Evolutionary conservation across 2,113 vertebrate genomes (phyloP).

Genomic region (Gymnarchus niloticus): DNA sequence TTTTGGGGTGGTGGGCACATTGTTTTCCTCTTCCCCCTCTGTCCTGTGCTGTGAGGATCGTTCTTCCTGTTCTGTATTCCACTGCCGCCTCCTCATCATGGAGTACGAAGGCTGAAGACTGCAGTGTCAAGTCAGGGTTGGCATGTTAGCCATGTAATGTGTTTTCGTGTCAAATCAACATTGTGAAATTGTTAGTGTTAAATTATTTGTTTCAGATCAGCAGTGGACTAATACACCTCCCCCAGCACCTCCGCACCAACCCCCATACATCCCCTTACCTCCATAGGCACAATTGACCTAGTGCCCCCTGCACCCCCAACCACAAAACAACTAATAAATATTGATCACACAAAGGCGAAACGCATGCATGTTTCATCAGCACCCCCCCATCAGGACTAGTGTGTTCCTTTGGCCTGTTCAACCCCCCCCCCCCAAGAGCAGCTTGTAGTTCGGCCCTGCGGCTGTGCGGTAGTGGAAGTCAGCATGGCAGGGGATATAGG

Average conservation of each 20-base stretch:
- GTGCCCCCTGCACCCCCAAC: neutral
- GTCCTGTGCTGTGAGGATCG: neutral
- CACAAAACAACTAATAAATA: neutral
- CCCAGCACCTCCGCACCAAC: no score
- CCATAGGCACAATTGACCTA: neutral
- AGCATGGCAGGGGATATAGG: no score
- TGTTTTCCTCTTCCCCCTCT: neutral
- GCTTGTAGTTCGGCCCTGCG: neutral
- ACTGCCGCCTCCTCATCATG: neutral
- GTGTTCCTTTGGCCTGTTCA: neutral
- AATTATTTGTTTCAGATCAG: neutral
- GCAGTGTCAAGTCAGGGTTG: neutral
- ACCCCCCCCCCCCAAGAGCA: neutral
- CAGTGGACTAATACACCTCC: neutral
- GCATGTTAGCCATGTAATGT: no score
- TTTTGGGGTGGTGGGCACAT: no score
- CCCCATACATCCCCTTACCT: neutral
- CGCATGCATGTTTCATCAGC: neutral
- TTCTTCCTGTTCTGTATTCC: no score
- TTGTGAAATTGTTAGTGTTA: neutral
- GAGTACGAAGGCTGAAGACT: neutral
- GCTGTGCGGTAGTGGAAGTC: neutral
- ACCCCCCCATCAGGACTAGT: neutral
- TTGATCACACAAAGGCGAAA: conserved; percentile 5
- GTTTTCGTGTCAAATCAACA: neutral